Base-by-base conservation (phyloP, 2,888 invertebrate genomes). In the Drosophila neotestacea region DNA sequence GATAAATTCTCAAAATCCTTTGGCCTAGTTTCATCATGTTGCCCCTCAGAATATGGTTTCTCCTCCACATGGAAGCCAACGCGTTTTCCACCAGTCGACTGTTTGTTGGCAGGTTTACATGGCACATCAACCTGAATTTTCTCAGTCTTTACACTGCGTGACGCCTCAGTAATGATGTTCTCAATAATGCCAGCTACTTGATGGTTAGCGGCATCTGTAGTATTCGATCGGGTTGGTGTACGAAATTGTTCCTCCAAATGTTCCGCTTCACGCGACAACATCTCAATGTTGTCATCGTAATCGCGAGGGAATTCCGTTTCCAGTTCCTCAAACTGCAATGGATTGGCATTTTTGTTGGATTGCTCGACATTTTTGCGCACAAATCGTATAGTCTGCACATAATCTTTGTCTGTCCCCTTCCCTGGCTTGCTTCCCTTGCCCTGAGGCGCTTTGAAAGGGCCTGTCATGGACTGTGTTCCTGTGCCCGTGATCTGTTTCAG, bases 261-360 rank as follows among this genome's bases (percentile, higher is more conserved):
- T 70, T 93, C 93, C 5, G 92, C 91, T 70, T 93, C 93, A 4
- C 92, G 92, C 22, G 92, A 92, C 36, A 93, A 63, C 78, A 92
- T 91, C 65, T 93, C 93, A 79, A 93, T 93, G 68, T 93, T 93
- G 68, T 92, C 93, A 79, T 93, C 93, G 59, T 93, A 91, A 73
- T 93, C 93, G 13, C 93, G 90, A 4, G 93, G 92, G 70, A 92
- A 93, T 73, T 93, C 93, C 4, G 93, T 93, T 78, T 93, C 92
- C 56, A 92, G 87, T 46, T 91, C 92, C 42, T 91, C 81, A 71
- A 85, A 92, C 59, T 86, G 91, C 44, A 85, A n/a, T 2, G 91
- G 88, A 59, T 90, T 86, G 28, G 79, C 79, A 75, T 90, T 92
- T 39, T 90, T 74, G 6, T 87, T 88, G 7, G 89, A 89, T 63